A percentile compares a stretch with the other conserved stretches of the same genome.
Evolutionary conservation across 2,113 vertebrate species (phyloP).

Genomic region (Cephalopholis sonnerati): DNA sequence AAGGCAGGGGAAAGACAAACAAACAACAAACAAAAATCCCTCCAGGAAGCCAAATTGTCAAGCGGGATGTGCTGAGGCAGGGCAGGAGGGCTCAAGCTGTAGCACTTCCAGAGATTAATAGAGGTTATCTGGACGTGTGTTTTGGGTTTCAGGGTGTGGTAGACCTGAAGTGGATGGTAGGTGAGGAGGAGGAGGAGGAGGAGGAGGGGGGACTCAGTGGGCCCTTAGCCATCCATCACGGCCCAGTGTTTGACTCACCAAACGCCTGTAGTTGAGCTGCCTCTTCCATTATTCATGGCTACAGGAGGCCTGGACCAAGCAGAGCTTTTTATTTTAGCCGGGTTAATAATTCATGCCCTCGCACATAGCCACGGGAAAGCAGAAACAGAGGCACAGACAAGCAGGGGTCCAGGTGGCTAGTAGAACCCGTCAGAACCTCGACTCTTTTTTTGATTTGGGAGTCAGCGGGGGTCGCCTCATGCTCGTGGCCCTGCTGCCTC

Average conservation of each 20-base stretch:
- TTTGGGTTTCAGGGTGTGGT: constrained; percentile 61
- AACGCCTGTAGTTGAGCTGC: constrained; percentile 82
- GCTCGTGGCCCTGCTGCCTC: constrained; percentile 61
- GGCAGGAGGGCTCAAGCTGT: constrained; percentile 40
- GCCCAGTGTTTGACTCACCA: constrained; percentile 84
- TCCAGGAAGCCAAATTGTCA: constrained; percentile 27
- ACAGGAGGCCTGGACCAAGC: constrained; percentile 80
- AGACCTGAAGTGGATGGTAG: constrained; percentile 61
- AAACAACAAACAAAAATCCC: constrained; percentile 54
- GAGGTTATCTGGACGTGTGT: constrained; percentile 60
- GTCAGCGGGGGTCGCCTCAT: constrained; percentile 67
- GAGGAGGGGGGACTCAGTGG: constrained; percentile 47
- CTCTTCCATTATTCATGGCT: constrained; percentile 86
- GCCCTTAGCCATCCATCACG: constrained; percentile 80
- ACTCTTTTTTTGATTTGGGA: constrained; percentile 76
- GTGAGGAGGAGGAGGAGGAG: constrained; percentile 22
- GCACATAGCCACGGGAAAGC: constrained; percentile 73
- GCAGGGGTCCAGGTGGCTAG: constrained; percentile 77
- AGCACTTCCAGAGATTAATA: constrained; percentile 66
- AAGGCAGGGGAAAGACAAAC: constrained; percentile 47
- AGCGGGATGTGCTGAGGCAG: constrained; percentile 36
- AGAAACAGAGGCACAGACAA: constrained; percentile 75
- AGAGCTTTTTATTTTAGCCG: constrained; percentile 86
- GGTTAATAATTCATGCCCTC: constrained; percentile 87
- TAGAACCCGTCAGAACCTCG: constrained; percentile 76